Evolutionary conservation across 1,140 invertebrate species (phyloP), one percentile per base, ranked within the genome.

Genomic region (Planococcus citri): DNA sequence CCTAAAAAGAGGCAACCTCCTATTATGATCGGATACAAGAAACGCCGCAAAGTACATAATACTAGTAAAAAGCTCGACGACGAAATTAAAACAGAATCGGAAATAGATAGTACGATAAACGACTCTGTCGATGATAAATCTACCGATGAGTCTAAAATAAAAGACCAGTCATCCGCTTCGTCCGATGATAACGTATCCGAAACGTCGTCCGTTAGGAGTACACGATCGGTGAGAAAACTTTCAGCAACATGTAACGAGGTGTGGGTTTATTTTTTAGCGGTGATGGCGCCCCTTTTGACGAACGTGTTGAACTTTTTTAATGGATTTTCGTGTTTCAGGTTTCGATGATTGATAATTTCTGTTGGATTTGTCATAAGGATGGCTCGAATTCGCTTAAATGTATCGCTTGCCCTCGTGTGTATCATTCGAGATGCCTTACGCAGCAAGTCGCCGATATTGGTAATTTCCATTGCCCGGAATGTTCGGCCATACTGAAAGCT

Each of bases 391-490:
- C 86, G 75, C 74, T 80, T 12, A 79, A 83, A 21, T 95, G 93
- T 77, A 87, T 86, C 71, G 85, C 87, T 27, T 97, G 93, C 79
- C 88, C 90, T n/a, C 81, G 93, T 10, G 86, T 88, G 0, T 95
- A 85, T 79, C 94, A 96, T 79, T 80, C 82, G 2, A 88, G 85
- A 75, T 96, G 93, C 79, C 78, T 89, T 27, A 81, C 82, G 70
- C 74, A 77, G 71, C 84, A 83, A 9, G 9, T 27, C 22, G 25
- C 10, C 3, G 60, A 64, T 25, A 79, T 81, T 22, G 78, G 83
- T 3, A 83, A 85, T 64, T 95, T 92, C 91, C 84, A 91, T 38
- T 97, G 94, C 76, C 86, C 88, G 0, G 93, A 96, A 78, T 97
- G 93, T 79, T 81, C 87, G 72, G 80, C 83, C 57, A 86, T 92